A percentile compares a stretch with the other conserved stretches of the same genome.
These are phyloP conservation scores for Azorinus chamasolen DNA, from an alignment of 2,888 invertebrate genomes.

Conservation along the genomic window DNA sequence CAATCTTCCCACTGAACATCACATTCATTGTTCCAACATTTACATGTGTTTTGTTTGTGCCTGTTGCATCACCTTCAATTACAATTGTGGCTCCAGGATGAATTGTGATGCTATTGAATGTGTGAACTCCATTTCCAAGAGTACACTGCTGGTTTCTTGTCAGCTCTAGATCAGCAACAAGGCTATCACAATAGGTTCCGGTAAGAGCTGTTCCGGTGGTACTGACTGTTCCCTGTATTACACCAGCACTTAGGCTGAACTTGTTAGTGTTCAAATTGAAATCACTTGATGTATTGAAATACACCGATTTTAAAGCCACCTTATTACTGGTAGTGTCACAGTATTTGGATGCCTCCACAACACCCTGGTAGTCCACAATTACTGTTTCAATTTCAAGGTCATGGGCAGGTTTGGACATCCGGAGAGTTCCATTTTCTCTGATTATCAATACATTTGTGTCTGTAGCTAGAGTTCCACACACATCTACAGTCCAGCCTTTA, in stretches of 20 bases:
- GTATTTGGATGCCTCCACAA: slow-evolving; percentile 46
- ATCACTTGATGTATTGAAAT: slow-evolving; percentile 55
- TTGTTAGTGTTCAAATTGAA: slow-evolving; percentile 49
- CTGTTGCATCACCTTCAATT: slow-evolving; percentile 66
- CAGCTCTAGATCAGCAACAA: slow-evolving; percentile 50
- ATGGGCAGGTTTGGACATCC: slow-evolving; percentile 61
- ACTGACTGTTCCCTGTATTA: slow-evolving; percentile 16
- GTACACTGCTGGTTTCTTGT: slow-evolving; percentile 63
- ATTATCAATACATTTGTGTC: slow-evolving; percentile 60
- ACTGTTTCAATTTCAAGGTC: slow-evolving; percentile 50
- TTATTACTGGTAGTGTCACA: slow-evolving; percentile 51
- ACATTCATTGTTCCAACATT: slow-evolving; percentile 61
- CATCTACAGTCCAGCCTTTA: slow-evolving; percentile 57
- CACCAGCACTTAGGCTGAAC: slow-evolving; percentile 35
- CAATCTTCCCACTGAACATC: slow-evolving; percentile 63
- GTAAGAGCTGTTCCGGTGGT: slow-evolving; percentile 14
- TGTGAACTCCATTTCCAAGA: slow-evolving; percentile 55
- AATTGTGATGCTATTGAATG: slow-evolving; percentile 61
- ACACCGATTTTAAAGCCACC: slow-evolving; percentile 34
- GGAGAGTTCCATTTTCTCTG: slow-evolving; percentile 58
- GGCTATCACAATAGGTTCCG: slow-evolving; percentile 35
- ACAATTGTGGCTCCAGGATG: slow-evolving; percentile 68
- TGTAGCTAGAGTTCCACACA: slow-evolving; percentile 69
- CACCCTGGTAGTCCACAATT: slow-evolving; percentile 61
- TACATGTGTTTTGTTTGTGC: slow-evolving; percentile 63